A percentile compares a stretch with the other conserved stretches of the same genome.
Conservation (phyloP, 2,888 invertebrate species). For the Archips xylosteana region DNA sequence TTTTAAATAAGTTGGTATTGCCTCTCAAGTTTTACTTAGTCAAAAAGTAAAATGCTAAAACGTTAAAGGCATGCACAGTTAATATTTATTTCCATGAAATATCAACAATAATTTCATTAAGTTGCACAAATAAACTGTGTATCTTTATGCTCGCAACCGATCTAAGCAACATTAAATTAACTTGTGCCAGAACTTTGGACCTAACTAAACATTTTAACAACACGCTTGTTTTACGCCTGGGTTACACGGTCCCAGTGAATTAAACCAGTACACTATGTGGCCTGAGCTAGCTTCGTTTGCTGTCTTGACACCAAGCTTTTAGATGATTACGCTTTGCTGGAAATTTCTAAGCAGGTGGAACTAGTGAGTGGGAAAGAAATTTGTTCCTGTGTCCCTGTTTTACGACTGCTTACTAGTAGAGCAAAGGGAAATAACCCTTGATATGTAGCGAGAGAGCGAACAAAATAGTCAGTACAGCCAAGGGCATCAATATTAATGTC, state of each 20-base stretch:
- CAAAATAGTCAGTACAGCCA: too few species aligned
- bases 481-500: too few species aligned
- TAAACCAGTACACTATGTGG: not conserved
- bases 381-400: not conserved
- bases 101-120: not conserved
- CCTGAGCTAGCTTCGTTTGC: not conserved
- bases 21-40: too few species aligned
- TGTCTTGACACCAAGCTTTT: not conserved
- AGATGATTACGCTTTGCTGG: too few species aligned
- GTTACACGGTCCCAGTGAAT: not conserved
- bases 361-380: not conserved
- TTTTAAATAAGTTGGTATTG: too few species aligned
- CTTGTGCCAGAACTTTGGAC: not conserved
- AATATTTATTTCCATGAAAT: not conserved
- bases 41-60: too few species aligned
- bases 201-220: slow-evolving; percentile 7
- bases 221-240: not conserved
- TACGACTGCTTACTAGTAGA: not conserved
- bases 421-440: too few species aligned
- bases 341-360: not conserved
- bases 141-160: slow-evolving; percentile 8
- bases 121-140: not conserved
- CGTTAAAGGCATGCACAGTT: not conserved
- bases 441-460: not conserved
- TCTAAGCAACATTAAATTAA: slow-evolving; percentile 7